These are phyloP conservation scores for Halichoerus grypus DNA, from an alignment of 2,113 vertebrate species.

Conservation along the genomic window DNA sequence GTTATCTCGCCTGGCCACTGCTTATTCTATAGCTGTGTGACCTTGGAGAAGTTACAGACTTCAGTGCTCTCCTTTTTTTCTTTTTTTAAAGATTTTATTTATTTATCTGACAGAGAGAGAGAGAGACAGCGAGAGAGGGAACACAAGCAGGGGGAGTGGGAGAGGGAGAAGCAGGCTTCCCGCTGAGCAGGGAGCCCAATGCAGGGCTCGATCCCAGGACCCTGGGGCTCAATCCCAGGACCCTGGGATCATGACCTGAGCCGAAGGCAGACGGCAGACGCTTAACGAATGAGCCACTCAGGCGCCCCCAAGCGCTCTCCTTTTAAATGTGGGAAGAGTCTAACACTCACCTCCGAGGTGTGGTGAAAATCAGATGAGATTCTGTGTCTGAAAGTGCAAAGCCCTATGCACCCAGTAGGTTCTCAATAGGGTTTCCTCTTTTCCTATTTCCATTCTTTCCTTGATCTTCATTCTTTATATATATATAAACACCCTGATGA, in stretches of 20 bases:
- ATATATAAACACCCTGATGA: neutral
- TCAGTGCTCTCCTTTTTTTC: neutral
- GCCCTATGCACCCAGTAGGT: neutral
- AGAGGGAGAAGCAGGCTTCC: too few species aligned
- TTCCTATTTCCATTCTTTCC: neutral
- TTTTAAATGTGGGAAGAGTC: rapidly evolving
- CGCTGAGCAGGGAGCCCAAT: too few species aligned
- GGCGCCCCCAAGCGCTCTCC: neutral
- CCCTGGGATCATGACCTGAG: too few species aligned
- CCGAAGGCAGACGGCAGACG: too few species aligned
- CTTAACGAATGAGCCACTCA: too few species aligned
- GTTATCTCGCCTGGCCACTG: neutral
- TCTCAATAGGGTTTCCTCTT: neutral
- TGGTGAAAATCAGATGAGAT: neutral
- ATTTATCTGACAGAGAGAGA: too few species aligned
- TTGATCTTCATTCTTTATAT: neutral
- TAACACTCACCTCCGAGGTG: neutral
- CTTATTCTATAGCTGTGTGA: neutral
- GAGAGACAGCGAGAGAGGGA: too few species aligned
- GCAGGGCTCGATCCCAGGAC: too few species aligned
- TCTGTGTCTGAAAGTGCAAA: neutral
- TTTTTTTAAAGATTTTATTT: too few species aligned
- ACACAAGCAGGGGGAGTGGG: too few species aligned
- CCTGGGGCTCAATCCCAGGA: too few species aligned
- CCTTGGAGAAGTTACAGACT: neutral